Evolutionary conservation across 2,888 invertebrate genomes (phyloP), one percentile per base, ranked within the genome.

Genomic region (Calameuta pallipes): DNA sequence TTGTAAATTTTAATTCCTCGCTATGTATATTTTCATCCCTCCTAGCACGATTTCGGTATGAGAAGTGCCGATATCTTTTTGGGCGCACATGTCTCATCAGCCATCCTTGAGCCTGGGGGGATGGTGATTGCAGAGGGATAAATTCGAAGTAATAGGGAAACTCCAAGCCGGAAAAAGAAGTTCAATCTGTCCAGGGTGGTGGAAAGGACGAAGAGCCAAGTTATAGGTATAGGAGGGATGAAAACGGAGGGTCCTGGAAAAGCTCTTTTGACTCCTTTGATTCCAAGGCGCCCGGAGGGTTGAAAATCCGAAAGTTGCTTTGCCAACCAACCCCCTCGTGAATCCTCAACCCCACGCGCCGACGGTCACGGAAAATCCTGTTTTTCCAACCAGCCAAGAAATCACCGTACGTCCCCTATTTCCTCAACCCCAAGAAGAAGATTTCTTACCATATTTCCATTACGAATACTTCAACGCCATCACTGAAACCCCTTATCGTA

Each of bases 61-160:
- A 56, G 23, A 56, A 56, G 56, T 23, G 56, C 56, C 56, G 56
- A 56, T 56, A 56, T 23, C 56, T 56, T 56, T 56, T 9, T 23
- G 9, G 23, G 23, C 23, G 33, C 30, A 33, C 30, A 30, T 34
- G 74, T 35, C 74, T 74, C 36, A 74, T 74, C 71, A 31, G 30
- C 71, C 71, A 71, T 71, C 56, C 56, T 23, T 56, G 23, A 56
- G 56, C 56, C 23, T 56, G 23, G 56, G 23, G 56, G 56, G 56
- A 23, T 56, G 56, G 56, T 56, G 23, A 56, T 56, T 56, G 56
- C 56, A 56, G 56, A 56, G 56, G 56, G 85, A 84, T 86, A 90
- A 89, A 90, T 90, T 89, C 87, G 88, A 87, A 89, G 90, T 90
- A 90, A 90, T 90, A 89, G 90, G 90, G 89, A 90, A 90, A 90